phyloP scores from a whole-genome alignment of 1,140 invertebrate genomes.

The Campoletis sonorensis region DNA sequence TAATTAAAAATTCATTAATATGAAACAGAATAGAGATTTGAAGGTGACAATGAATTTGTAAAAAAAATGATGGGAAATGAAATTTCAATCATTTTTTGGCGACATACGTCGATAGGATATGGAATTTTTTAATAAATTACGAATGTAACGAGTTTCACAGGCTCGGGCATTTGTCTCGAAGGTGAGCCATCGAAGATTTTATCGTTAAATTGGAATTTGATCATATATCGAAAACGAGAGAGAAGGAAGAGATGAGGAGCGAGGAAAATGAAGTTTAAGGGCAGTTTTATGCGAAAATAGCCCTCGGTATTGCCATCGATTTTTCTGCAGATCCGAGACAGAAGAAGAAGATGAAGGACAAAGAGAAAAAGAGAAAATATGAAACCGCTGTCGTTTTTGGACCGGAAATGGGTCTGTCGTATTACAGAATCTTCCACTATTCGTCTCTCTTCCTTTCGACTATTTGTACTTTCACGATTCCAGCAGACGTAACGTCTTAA shows the following conservation, averaged over 20 bases:
- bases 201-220: no score
- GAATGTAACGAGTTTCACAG: no score
- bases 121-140: no score
- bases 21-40: no score
- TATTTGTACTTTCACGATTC: neutral
- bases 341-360: neutral
- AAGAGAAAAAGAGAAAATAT: neutral
- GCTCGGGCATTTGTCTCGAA: no score
- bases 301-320: neutral
- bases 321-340: neutral
- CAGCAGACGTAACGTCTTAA: neutral
- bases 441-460: neutral
- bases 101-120: no score
- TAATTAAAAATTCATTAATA: no score
- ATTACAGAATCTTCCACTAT: conserved; percentile 1
- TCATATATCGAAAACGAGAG: neutral
- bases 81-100: no score
- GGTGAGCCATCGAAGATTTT: no score
- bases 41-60: no score
- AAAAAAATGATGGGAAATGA: no score
- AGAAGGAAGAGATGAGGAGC: neutral
- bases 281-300: neutral
- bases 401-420: conserved; percentile 31
- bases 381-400: conserved; percentile 4
- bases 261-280: neutral